These are phyloP conservation scores for Ptilodon capucinus DNA, from an alignment of 2,888 invertebrate species.

Conservation along the genomic window DNA sequence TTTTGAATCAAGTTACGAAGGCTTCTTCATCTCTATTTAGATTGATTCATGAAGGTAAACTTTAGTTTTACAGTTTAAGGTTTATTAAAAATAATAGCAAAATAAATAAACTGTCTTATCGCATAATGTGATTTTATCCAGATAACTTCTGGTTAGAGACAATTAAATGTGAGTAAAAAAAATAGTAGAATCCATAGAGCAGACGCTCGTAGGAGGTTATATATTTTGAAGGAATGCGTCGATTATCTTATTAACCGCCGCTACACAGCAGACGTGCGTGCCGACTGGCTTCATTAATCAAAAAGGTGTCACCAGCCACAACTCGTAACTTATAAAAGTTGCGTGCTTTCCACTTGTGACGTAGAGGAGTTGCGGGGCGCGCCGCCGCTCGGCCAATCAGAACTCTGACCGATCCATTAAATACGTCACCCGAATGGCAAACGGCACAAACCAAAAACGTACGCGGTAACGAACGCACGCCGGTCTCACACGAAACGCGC, in stretches of 20 bases:
- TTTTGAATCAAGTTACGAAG: too few relatives aligned
- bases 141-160: too few relatives aligned
- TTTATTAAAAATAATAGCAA: too few relatives aligned
- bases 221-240: neutral
- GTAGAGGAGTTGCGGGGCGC: constrained; percentile 71
- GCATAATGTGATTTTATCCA: too few relatives aligned
- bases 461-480: constrained; percentile 60
- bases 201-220: neutral
- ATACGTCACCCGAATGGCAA: constrained; percentile 56
- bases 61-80: too few relatives aligned
- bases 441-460: constrained; percentile 60
- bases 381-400: constrained; percentile 58
- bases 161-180: too few relatives aligned
- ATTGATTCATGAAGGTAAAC: too few relatives aligned
- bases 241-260: neutral
- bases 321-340: constrained; percentile 36
- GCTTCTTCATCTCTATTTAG: too few relatives aligned
- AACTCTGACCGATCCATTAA: constrained; percentile 51
- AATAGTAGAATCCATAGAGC: too few relatives aligned
- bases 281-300: neutral
- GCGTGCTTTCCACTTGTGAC: constrained; percentile 66
- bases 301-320: constrained; percentile 9
- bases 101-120: too few relatives aligned
- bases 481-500: constrained; percentile 26
- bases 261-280: neutral